phyloP scores from a whole-genome alignment of 1,140 invertebrate genomes.

The Cherax destructor region DNA sequence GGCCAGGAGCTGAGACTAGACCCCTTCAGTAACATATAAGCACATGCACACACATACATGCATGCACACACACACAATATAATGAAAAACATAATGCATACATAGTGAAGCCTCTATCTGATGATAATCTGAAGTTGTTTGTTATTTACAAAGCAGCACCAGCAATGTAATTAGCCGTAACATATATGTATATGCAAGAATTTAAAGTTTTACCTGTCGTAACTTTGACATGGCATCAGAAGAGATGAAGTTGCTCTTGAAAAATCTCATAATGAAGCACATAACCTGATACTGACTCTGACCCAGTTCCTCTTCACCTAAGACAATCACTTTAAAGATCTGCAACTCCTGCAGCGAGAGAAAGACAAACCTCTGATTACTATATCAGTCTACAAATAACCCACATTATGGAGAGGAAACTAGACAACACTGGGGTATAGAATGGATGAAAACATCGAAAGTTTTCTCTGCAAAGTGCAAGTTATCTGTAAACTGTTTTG shows the following conservation, averaged over 20 bases:
- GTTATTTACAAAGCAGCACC: neutral
- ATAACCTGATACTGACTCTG: conserved; percentile 93
- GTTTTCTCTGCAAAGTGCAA: too few species aligned
- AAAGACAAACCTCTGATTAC: conserved; percentile 18
- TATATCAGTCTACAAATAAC: neutral
- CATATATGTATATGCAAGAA: neutral
- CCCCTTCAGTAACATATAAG: too few species aligned
- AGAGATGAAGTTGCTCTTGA: conserved; percentile 89
- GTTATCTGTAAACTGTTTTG: too few species aligned
- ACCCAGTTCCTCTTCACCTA: conserved; percentile 96
- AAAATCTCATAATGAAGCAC: conserved; percentile 93
- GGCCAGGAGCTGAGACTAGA: too few species aligned
- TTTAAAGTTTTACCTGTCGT: conserved; percentile 83
- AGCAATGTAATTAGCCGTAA: conserved; percentile 1
- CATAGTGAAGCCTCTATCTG: too few species aligned
- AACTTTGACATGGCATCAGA: conserved; percentile 97
- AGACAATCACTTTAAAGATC: conserved; percentile 90
- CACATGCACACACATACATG: too few species aligned
- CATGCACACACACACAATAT: too few species aligned
- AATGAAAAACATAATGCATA: too few species aligned
- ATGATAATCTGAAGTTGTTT: too few species aligned
- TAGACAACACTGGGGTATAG: too few species aligned
- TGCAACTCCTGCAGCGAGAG: conserved; percentile 86
- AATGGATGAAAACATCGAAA: too few species aligned
- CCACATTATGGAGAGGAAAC: too few species aligned